These are phyloP conservation scores for Thereva nobilitata DNA, from an alignment of 2,888 invertebrate species.

Conservation along the genomic window DNA sequence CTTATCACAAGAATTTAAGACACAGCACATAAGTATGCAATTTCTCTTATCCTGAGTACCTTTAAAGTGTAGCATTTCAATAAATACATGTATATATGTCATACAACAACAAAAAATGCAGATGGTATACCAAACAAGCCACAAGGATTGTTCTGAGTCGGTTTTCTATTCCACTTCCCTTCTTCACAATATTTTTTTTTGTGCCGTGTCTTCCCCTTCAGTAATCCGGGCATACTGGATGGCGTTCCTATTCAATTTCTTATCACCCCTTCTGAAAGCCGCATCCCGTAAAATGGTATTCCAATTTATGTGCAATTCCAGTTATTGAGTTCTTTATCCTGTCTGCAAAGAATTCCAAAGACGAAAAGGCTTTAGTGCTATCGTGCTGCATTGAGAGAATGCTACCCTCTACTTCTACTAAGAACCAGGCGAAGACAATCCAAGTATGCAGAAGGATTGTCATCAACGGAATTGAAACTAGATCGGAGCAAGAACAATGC, in stretches of 20 bases:
- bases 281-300: conserved; percentile 26
- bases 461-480: conserved; percentile 22
- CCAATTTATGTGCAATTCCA: conserved; percentile 35
- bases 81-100: no score
- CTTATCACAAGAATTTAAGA: no score
- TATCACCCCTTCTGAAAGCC: conserved; percentile 1
- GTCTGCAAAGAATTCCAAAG: conserved; percentile 24
- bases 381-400: not conserved
- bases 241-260: conserved; percentile 1
- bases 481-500: not conserved
- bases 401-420: conserved; percentile 3
- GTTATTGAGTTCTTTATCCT: conserved; percentile 29
- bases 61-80: no score
- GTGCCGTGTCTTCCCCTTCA: not conserved
- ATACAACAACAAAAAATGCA: no score
- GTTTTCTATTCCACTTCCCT: conserved; percentile 3
- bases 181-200: not conserved
- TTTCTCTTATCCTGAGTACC: no score
- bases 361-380: conserved; percentile 3
- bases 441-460: conserved; percentile 27
- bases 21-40: no score
- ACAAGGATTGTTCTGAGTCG: not conserved
- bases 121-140: no score
- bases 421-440: conserved; percentile 27
- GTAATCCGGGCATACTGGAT: no score